A percentile compares a stretch with the other conserved stretches of the same genome.
Conservation (phyloP, 1,140 invertebrate genomes). For the Bathynomus jamesi region DNA sequence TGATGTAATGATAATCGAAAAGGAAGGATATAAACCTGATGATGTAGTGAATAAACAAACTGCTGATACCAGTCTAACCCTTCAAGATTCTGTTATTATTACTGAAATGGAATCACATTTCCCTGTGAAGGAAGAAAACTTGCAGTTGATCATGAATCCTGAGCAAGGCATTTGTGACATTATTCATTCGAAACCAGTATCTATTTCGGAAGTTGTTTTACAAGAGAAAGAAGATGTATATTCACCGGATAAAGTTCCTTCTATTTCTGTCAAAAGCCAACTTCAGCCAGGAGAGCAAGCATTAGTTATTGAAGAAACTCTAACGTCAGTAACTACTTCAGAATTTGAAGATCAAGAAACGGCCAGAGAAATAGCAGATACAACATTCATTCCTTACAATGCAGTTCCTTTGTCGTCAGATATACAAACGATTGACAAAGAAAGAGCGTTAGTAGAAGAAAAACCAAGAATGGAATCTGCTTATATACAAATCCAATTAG, state of each 20-base stretch:
- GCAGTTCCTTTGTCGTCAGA: slow-evolving; percentile 32
- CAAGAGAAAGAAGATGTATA: slow-evolving; percentile 56
- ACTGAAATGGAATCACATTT: slow-evolving; percentile 18
- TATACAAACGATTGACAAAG: slow-evolving; percentile 29
- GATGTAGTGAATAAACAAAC: slow-evolving; percentile 39
- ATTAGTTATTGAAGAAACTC: slow-evolving; percentile 22
- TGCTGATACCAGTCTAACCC: slow-evolving; percentile 51
- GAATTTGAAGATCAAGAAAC: slow-evolving; percentile 15
- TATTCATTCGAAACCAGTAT: slow-evolving; percentile 18
- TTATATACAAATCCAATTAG: slow-evolving; percentile 17
- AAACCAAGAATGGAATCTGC: slow-evolving; percentile 14
- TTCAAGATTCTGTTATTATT: slow-evolving; percentile 55
- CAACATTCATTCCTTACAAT: slow-evolving; percentile 17
- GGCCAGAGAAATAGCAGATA: slow-evolving; percentile 20
- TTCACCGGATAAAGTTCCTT: slow-evolving; percentile 40
- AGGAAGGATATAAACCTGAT: slow-evolving; percentile 36
- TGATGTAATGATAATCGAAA: slow-evolving; percentile 20
- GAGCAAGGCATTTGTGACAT: slow-evolving; percentile 22
- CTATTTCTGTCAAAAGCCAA: slow-evolving; percentile 10
- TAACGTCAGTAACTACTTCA: slow-evolving; percentile 8
- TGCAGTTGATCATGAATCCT: slow-evolving; percentile 5
- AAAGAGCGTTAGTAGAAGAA: slow-evolving; percentile 21
- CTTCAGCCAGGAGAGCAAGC: slow-evolving; percentile 15
- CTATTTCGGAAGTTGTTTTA: slow-evolving; percentile 47
- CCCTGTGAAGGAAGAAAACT: slow-evolving; percentile 9